Percentiles rank a stretch among this genome's conserved stretches.
Conservation (phyloP, 2,888 invertebrate species). For the Polyommatus icarus region DNA sequence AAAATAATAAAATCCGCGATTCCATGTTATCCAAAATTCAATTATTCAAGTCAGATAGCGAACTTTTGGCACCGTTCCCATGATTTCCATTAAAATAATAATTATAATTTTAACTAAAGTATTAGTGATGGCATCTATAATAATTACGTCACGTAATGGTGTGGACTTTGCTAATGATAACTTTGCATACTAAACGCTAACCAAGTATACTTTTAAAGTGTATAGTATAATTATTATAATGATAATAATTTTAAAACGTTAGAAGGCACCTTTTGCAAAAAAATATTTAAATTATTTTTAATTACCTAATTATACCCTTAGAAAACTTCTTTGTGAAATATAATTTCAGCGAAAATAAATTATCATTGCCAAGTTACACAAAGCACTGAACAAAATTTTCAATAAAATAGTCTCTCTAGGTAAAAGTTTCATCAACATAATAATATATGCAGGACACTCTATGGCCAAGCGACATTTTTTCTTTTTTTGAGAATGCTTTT, state of each 20-base stretch:
- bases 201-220: too few species aligned
- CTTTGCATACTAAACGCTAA: background rate
- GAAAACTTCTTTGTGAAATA: background rate
- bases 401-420: background rate
- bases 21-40: background rate
- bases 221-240: too few species aligned
- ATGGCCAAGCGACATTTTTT: slow-evolving; percentile 60
- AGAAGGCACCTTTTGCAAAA: too few species aligned
- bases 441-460: slow-evolving; percentile 74
- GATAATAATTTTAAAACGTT: too few species aligned
- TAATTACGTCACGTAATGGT: slow-evolving; percentile 3
- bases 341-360: background rate
- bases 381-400: background rate
- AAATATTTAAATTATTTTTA: too few species aligned
- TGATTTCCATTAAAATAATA: slow-evolving; percentile 20
- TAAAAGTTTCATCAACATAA: slow-evolving; percentile 72
- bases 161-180: background rate
- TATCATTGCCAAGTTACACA: background rate
- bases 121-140: background rate
- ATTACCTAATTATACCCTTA: too few species aligned
- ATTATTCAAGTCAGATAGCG: slow-evolving; percentile 5
- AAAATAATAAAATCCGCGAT: background rate
- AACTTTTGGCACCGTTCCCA: slow-evolving; percentile 8
- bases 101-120: slow-evolving; percentile 17
- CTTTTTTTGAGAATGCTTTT: slow-evolving; percentile 45